Percentiles rank a stretch among this genome's conserved stretches.
phyloP scores from a whole-genome alignment of 2,113 vertebrate genomes.

The Phylloscopus whistleri region DNA sequence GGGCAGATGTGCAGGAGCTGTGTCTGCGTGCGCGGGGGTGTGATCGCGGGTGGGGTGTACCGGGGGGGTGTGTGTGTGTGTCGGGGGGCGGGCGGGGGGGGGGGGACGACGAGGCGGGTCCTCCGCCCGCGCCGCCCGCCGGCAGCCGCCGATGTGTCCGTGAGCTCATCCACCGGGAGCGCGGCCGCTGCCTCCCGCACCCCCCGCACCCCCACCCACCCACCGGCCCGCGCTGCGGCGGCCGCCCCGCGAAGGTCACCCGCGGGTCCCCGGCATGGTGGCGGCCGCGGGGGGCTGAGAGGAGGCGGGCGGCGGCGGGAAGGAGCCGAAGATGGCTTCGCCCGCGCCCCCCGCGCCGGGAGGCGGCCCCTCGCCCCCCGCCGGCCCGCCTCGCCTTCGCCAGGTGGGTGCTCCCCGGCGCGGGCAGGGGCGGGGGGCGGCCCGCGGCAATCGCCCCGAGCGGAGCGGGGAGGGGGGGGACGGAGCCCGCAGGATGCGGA shows the following conservation, averaged over 20 bases:
- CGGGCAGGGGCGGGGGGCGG: background rate
- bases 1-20: background rate
- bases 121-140: background rate
- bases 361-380: slow-evolving; percentile 66
- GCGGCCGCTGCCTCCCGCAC: background rate
- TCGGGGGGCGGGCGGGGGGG: background rate
- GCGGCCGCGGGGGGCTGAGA: background rate
- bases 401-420: slow-evolving; percentile 72
- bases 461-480: background rate
- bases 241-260: background rate
- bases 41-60: background rate
- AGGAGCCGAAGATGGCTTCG: background rate
- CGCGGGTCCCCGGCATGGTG: background rate
- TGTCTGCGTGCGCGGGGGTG: background rate
- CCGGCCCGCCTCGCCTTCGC: slow-evolving; percentile 68
- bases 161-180: slow-evolving; percentile 67
- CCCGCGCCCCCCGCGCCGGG: slow-evolving; percentile 11
- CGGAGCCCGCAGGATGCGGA: background rate
- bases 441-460: background rate
- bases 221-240: background rate
- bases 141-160: slow-evolving; percentile 59
- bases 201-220: background rate
- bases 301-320: background rate
- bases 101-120: background rate
- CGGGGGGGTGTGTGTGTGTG: background rate